Evolutionary conservation across 2,888 invertebrate genomes (phyloP), one percentile per base, ranked within the genome.

Genomic region (Parthenolecanium corni): DNA sequence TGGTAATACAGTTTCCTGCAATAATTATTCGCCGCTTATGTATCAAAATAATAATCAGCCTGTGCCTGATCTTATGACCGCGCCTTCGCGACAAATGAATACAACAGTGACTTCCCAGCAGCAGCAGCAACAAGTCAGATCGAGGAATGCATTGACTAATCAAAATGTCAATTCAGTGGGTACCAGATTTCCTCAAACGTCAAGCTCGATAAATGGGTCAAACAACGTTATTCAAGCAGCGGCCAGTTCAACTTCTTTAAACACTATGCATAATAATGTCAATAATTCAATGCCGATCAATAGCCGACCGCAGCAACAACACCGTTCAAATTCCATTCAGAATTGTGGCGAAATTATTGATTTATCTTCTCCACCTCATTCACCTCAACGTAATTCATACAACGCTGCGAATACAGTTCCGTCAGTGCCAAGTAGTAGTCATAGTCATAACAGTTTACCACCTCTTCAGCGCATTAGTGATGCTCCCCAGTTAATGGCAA

Each of bases 351-450:
- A 73, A 66, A 72, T 78, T 68, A 78, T 78, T 66, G 78, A 78
- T 73, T 74, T 78, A 67, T 77, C 77, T 69, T 76, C 77, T 68
- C 75, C 76, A 63, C 77, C 76, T 71, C 76, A 77, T 72, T 70
- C 71, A 2, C 71, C 71, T 5, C 69, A 69, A 52, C 58, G 53
- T 12, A 25, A 23, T 3, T n/a, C n/a, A n/a, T 46, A 44, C 12
- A n/a, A 44, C n/a, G 38, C 6, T 14, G 25, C 23, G 11, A 14
- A 16, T 54, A 65, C 65, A 9, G 20, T 47, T 12, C 18, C 58
- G 18, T 31, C 58, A 14, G 47, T 9, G n/a, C 18, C 14, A 14
- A 49, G 23, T 58, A 49, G 9, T 47, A 46, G 31, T 47, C 36
- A n/a, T 25, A 49, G 21, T 21, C 31, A 31, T 52, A 3, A 25